Evolutionary conservation across 2,113 vertebrate genomes (phyloP), one percentile per base, ranked within the genome.

Genomic region (Rafetus swinhoei): DNA sequence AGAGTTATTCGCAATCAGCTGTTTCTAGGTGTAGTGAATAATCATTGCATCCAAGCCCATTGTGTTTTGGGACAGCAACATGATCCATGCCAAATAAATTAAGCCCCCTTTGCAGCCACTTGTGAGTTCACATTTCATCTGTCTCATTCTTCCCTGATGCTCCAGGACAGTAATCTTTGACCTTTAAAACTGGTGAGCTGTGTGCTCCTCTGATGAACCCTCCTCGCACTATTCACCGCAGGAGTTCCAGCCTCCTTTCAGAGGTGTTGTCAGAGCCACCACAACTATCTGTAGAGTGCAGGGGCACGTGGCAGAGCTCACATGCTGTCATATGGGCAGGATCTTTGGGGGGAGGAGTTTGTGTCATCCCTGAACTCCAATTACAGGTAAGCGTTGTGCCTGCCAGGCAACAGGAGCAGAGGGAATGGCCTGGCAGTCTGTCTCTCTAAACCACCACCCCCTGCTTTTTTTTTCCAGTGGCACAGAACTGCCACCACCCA

Each of bases 401-500:
- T 69, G 65, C 35, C 27, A 77, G 55, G 76, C n/a, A 85, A 89
- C 39, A 24, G 89, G 53, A 81, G 69, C 55, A 45, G 35, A 35
- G 60, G 19, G 56, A 91, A 14, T 54, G 50, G 0, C 65, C n/a
- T 27, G 29, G 35, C n/a, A 1, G n/a, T 2, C 0, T 1, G 1
- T 2, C 19, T 9, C 7, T 5, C 89, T 97, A 0, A 96, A 77
- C 9, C 56, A 2, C 32, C 53, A 65, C 45, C 22, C 96, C 74
- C 52, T 79, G 62, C 96, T 86, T 92, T 86, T 87, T 89, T 91
- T 89, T 90, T 87, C 24, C 97, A 99, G 99, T 99, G 99, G 99
- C 99, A 99, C 98, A 99, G 99, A 96, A 99, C 99, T 74, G 99
- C 99, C 82, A 99, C 99, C 10, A 99, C 99, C 93, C 99, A 99